phyloP scores from a whole-genome alignment of 2,888 invertebrate species.

The Lithophane ornitopus region DNA sequence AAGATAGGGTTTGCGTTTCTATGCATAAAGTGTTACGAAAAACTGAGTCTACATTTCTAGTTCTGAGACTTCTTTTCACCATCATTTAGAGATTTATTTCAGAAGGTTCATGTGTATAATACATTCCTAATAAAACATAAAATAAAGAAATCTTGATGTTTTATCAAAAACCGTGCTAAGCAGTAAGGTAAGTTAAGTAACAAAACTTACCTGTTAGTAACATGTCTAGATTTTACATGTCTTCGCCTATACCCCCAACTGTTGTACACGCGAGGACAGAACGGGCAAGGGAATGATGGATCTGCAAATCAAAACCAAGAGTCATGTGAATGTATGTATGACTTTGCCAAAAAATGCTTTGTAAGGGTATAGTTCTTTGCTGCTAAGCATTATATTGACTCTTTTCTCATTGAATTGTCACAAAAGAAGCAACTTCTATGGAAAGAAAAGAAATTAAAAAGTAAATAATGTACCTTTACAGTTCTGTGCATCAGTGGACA shows the following conservation, averaged over 20 bases:
- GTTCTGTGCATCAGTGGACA: constrained; percentile 83
- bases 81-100: not conserved
- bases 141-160: not conserved
- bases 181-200: not conserved
- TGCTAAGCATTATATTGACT: not conserved
- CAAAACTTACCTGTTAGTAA: constrained; percentile 82
- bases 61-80: too few relatives aligned
- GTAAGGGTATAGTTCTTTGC: not conserved
- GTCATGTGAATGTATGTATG: not conserved
- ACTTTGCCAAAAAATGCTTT: not conserved
- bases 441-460: not conserved
- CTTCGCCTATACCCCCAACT: constrained; percentile 92
- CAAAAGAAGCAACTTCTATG: not conserved
- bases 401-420: not conserved
- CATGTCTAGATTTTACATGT: constrained; percentile 91
- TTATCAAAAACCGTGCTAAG: not conserved
- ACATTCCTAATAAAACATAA: not conserved
- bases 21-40: not conserved
- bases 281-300: constrained; percentile 92
- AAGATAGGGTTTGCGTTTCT: not conserved
- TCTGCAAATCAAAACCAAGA: constrained; percentile 70
- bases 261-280: constrained; percentile 91
- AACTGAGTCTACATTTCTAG: not conserved
- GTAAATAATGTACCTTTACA: constrained; percentile 79
- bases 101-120: not conserved